phyloP scores from a whole-genome alignment of 1,140 invertebrate species.

The Berghia stephanieae region DNA sequence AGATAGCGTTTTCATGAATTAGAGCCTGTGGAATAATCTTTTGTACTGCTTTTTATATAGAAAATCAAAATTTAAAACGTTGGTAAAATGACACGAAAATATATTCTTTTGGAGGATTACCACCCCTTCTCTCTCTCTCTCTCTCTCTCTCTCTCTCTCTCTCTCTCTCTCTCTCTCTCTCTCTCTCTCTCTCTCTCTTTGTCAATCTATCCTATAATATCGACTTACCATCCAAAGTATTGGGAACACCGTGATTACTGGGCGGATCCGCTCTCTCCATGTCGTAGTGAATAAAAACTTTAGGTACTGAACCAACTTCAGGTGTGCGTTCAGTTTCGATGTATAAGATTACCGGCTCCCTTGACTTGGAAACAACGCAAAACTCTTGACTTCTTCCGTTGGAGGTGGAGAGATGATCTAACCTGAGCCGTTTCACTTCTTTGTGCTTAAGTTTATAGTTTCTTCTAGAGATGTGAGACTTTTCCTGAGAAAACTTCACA shows the following conservation, averaged over 20 bases:
- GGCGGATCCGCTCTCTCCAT: constrained; percentile 11
- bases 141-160: too few species aligned
- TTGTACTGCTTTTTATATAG: too few species aligned
- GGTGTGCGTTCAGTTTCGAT: background rate
- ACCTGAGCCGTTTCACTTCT: background rate
- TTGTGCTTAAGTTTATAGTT: constrained; percentile 1
- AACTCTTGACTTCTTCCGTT: constrained; percentile 9
- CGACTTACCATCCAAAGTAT: constrained; percentile 22
- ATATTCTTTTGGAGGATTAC: too few species aligned
- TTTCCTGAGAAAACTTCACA: constrained; percentile 15
- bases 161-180: too few species aligned
- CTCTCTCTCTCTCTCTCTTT: too few species aligned
- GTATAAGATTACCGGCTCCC: background rate
- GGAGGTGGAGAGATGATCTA: constrained; percentile 12
- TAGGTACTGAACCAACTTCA: background rate
- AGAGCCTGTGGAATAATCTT: too few species aligned
- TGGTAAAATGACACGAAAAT: too few species aligned
- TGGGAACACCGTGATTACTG: background rate
- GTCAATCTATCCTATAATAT: too few species aligned
- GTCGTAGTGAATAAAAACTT: constrained; percentile 22
- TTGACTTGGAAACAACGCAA: background rate
- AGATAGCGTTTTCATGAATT: too few species aligned
- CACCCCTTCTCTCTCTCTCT: too few species aligned
- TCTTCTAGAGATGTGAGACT: background rate
- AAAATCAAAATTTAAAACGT: too few species aligned